Evolutionary conservation across 2,888 invertebrate genomes (phyloP), one percentile per base, ranked within the genome.

Genomic region (Torymus texanus): DNA sequence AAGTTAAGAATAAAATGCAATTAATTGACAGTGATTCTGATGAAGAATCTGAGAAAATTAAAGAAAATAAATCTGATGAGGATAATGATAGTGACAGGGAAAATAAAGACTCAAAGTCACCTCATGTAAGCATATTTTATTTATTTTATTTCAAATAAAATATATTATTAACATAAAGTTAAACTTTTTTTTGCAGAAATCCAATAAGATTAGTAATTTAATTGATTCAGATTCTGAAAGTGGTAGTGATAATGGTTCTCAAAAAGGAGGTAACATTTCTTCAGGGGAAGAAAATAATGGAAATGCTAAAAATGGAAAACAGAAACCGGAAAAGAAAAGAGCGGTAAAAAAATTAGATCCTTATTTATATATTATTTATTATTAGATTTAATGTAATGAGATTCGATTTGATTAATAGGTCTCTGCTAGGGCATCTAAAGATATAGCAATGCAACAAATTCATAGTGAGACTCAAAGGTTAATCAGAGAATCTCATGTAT

Each of bases 391-490:
- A 68, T 16, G 21, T 55, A 24, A 29, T 18, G 55, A 4, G 41
- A 50, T 13, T 55, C 56, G 41, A 24, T 62, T 51, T 41, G 63
- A 41, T 50, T 29, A 68, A 61, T n/a, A 82, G 82, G 77, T 72
- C 41, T 75, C 81, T 24, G 74, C 59, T 12, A 85, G 89, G 83
- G 86, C 86, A 74, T 84, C 88, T 0, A 90, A 89, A 51, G 92
- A 93, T 85, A 92, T 94, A 84, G 94, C 94, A 79, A 94, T 94
- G 91, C 93, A 93, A 84, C 93, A 95, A 85, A 95, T 97, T 82
- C 94, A 94, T 86, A 96, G 96, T 88, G 97, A 96, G 90, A 95
- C 95, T 0, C 97, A 97, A 89, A 92, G 97, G 75, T 92, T 96
- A 91, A 88, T 96, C 12, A 92, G 97, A 83, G 96, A 97, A 88